These are phyloP conservation scores for Chlorodrepanis virens DNA, from an alignment of 2,113 vertebrate genomes.

Conservation along the genomic window DNA sequence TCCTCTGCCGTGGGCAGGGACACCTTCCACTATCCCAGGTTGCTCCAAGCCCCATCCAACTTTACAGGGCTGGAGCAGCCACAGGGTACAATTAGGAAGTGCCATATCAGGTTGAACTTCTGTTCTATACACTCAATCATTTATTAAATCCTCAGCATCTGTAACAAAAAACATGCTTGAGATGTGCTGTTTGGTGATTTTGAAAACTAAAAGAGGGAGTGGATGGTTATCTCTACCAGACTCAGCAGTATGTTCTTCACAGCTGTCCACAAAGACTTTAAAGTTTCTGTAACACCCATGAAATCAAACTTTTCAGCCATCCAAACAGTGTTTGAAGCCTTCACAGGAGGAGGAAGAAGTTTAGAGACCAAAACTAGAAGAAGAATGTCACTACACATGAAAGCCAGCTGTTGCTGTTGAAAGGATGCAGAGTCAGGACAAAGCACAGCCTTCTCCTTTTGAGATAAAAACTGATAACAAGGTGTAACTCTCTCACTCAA, in stretches of 20 bases:
- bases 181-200: not conserved
- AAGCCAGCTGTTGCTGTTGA: not conserved
- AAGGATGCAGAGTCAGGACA: not conserved
- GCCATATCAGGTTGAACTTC: not conserved
- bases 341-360: not conserved
- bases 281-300: not conserved
- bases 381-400: not conserved
- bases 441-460: not conserved
- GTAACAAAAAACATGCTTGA: not conserved
- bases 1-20: not conserved
- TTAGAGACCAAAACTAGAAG: not conserved
- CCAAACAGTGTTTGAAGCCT: not conserved
- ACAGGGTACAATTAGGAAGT: not conserved
- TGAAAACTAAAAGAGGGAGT: not conserved
- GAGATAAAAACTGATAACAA: not conserved
- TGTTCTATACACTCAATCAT: not conserved
- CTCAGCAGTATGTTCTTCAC: not conserved
- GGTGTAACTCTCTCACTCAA: not conserved
- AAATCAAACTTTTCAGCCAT: not conserved
- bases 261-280: not conserved
- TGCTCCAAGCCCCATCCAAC: not conserved
- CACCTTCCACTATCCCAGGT: accelerated
- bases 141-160: not conserved
- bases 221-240: not conserved
- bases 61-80: not conserved